These are phyloP conservation scores for Timema cristinae DNA, from an alignment of 2,888 invertebrate genomes.

Conservation along the genomic window DNA sequence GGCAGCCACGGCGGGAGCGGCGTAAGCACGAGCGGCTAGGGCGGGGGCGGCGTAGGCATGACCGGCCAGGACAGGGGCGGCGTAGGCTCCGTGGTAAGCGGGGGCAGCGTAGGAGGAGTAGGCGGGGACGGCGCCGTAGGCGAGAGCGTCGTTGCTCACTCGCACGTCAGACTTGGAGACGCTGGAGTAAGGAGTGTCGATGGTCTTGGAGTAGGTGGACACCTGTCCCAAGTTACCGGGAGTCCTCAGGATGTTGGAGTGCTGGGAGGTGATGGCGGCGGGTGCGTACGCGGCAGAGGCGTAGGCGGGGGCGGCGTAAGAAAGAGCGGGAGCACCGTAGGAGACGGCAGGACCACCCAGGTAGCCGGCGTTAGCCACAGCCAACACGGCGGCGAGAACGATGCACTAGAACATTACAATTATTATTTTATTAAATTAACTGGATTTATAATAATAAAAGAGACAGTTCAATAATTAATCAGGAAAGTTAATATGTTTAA, in stretches of 20 bases:
- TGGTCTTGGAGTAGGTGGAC: constrained; percentile 64
- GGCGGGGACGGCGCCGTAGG: constrained; percentile 30
- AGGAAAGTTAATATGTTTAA: no score
- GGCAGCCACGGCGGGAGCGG: constrained; percentile 60
- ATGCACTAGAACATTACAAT: constrained; percentile 19
- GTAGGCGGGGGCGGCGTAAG: constrained; percentile 16
- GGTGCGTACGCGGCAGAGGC: constrained; percentile 30
- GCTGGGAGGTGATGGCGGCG: constrained; percentile 32
- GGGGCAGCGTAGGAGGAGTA: constrained; percentile 22
- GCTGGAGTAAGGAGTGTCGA: constrained; percentile 69
- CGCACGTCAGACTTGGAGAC: constrained; percentile 66
- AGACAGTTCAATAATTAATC: no score
- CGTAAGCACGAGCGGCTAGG: constrained; percentile 57
- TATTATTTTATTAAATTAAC: no score
- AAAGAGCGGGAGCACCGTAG: no score
- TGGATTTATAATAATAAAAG: no score
- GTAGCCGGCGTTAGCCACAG: constrained; percentile 37
- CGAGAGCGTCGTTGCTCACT: constrained; percentile 42
- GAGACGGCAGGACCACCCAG: background rate
- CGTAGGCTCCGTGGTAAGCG: constrained; percentile 24
- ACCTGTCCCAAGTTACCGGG: constrained; percentile 63
- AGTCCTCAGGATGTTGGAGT: constrained; percentile 46
- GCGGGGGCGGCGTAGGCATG: constrained; percentile 27
- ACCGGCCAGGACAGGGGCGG: constrained; percentile 32
- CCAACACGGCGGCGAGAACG: constrained; percentile 32